Base-by-base conservation (phyloP, 2,888 invertebrate species). In the Griposia aprilina region DNA sequence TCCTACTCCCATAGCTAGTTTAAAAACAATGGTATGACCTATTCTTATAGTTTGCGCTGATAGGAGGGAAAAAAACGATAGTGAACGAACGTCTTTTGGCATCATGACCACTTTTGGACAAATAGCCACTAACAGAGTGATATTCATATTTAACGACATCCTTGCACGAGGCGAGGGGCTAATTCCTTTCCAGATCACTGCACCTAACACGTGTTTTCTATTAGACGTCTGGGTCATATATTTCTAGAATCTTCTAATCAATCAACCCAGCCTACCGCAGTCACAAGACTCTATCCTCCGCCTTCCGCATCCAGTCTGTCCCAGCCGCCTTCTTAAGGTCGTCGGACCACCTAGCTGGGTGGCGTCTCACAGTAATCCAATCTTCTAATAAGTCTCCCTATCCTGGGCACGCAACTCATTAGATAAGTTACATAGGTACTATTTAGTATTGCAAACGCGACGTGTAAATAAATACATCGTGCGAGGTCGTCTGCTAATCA, bases 401-500 rank as follows among this genome's bases (percentile, higher is more conserved):
- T 55, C 26, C n/a, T 45, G 13, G 8, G 17, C 23, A 70, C 11
- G 26, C 20, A 20, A 26, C 6, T 0, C 2, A 57, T 10, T n/a
- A 23, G n/a, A 30, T 50, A 45, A 30, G 26, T 65, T 8, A 10
- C 15, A 3, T n/a, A n/a, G n/a, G n/a, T 26, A 20, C 57, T 66
- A 55, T 41, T 81, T 69, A 73, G 41, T 66, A 82, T 78, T 65
- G 36, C 65, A 48, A 73, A 45, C 41, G 73, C 55, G 55, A 30
- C 17, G 66, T 70, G 82, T 70, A 81, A 82, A 82, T 60, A 45
- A 69, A 78, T n/a, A 57, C 63, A 45, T 3, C 2, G 52, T 7
- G 15, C 69, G 78, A 82, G 82, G 78, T 48, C 77, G 69, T 55
- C 30, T 57, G 55, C 55, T 70, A 78, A 82, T 82, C 68, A 82